phyloP scores from a whole-genome alignment of 2,888 invertebrate genomes.

The Drosophila diplacantha region DNA sequence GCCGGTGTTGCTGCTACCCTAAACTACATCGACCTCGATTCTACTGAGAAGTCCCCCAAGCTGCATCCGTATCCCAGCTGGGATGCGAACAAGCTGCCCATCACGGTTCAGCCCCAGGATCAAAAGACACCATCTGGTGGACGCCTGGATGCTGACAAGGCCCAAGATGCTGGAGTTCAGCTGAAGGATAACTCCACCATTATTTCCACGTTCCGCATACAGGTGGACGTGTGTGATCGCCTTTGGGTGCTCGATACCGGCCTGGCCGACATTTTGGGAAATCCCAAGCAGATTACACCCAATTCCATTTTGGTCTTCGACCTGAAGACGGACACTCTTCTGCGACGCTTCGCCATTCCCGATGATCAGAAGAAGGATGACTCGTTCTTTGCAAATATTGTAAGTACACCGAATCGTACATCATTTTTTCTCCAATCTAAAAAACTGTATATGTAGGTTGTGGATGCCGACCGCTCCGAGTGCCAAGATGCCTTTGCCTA shows the following conservation, averaged over 20 bases:
- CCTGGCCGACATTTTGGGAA: slow-evolving; percentile 85
- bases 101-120: slow-evolving; percentile 78
- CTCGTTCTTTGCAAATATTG: slow-evolving; percentile 89
- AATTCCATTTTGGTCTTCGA: slow-evolving; percentile 84
- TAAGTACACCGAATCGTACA: slow-evolving; percentile 77
- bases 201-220: slow-evolving; percentile 85
- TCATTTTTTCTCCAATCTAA: not conserved
- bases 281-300: slow-evolving; percentile 81
- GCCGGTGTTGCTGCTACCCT: slow-evolving; percentile 85
- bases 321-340: slow-evolving; percentile 85
- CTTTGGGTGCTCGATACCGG: slow-evolving; percentile 90
- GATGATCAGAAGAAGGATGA: slow-evolving; percentile 83
- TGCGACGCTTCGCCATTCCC: slow-evolving; percentile 85
- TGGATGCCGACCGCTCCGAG: slow-evolving; percentile 84
- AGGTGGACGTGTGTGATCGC: slow-evolving; percentile 86
- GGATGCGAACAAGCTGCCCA: slow-evolving; percentile 87
- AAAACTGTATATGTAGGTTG: slow-evolving; percentile 78
- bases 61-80: slow-evolving; percentile 87
- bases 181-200: slow-evolving; percentile 81
- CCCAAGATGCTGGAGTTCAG: slow-evolving; percentile 77
- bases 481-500: slow-evolving; percentile 88
- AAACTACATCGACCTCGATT: slow-evolving; percentile 81
- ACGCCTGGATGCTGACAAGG: slow-evolving; percentile 74
- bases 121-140: slow-evolving; percentile 71
- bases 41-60: slow-evolving; percentile 83